phyloP scores from a whole-genome alignment of 2,113 vertebrate species.

The Hassar affinis region DNA sequence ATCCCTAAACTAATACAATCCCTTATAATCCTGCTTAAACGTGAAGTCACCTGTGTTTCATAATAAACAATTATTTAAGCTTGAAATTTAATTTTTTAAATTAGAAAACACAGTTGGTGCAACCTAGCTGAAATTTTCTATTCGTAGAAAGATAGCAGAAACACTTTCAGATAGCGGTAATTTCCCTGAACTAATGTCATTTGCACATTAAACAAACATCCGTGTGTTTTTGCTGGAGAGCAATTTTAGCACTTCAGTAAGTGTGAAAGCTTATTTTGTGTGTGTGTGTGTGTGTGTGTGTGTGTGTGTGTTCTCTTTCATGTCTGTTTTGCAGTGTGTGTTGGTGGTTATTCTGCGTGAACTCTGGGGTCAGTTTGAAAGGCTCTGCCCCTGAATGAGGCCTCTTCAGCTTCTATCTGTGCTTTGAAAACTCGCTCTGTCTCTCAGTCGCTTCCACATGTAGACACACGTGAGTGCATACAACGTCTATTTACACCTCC shows the following conservation, averaged over 20 bases:
- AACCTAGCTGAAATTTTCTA: background rate
- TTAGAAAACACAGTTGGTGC: background rate
- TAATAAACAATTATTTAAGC: background rate
- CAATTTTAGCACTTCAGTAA: slow-evolving; percentile 50
- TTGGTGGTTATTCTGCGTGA: slow-evolving; percentile 53
- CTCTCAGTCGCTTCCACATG: slow-evolving; percentile 5
- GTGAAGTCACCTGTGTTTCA: background rate
- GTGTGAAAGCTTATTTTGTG: slow-evolving; percentile 32
- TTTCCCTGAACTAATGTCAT: slow-evolving; percentile 38
- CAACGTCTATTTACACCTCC: slow-evolving; percentile 70
- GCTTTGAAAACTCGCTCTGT: slow-evolving; percentile 56
- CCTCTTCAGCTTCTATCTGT: slow-evolving; percentile 63
- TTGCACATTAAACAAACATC: slow-evolving; percentile 46
- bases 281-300: slow-evolving; percentile 42
- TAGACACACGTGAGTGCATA: slow-evolving; percentile 42
- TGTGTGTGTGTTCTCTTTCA: slow-evolving; percentile 58
- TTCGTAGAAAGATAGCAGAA: background rate
- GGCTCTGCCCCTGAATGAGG: slow-evolving; percentile 64
- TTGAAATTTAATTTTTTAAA: background rate
- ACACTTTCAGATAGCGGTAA: slow-evolving; percentile 19
- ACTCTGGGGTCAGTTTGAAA: slow-evolving; percentile 74
- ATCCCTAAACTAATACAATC: background rate
- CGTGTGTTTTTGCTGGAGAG: slow-evolving; percentile 34
- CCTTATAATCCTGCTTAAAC: background rate
- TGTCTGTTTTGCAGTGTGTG: slow-evolving; percentile 56